Percentiles rank a stretch among this genome's conserved stretches.
phyloP scores from a whole-genome alignment of 2,888 invertebrate genomes.

The Lacanobia oleracea region DNA sequence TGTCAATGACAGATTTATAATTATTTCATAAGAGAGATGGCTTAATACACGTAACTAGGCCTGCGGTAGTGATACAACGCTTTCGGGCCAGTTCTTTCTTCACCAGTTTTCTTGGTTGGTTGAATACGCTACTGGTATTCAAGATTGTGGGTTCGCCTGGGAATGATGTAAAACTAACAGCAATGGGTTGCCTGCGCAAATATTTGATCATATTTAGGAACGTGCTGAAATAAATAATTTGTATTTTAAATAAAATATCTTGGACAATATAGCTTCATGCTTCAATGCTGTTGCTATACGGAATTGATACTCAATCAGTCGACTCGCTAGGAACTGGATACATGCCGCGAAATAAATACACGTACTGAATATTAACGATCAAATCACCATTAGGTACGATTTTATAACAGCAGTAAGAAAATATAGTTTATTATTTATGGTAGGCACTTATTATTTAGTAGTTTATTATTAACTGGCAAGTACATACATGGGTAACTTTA shows the following conservation, averaged over 20 bases:
- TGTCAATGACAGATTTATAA: conserved; percentile 67
- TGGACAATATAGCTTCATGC: conserved; percentile 24
- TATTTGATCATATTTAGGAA: not conserved
- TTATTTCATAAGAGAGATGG: conserved; percentile 64
- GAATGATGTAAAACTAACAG: conserved; percentile 20
- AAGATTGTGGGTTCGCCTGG: conserved; percentile 11
- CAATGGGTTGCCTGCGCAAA: not conserved
- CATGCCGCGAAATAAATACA: conserved; percentile 4
- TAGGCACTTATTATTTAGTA: too few relatives aligned
- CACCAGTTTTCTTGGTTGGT: conserved; percentile 21
- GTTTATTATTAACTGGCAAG: not conserved
- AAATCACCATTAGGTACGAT: conserved; percentile 13
- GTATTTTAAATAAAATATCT: not conserved
- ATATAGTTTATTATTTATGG: conserved; percentile 10
- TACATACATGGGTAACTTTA: not conserved
- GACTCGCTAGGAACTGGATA: conserved; percentile 23
- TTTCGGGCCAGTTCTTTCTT: conserved; percentile 40
- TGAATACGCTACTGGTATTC: conserved; percentile 26
- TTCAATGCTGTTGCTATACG: conserved; percentile 36
- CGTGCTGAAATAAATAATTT: conserved; percentile 11
- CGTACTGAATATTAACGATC: conserved; percentile 6
- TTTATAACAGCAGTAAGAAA: conserved; percentile 5
- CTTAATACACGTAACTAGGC: conserved; percentile 57
- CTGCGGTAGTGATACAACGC: conserved; percentile 43
- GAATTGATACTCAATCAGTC: conserved; percentile 34